Evolutionary conservation across 1,140 invertebrate species (phyloP), one percentile per base, ranked within the genome.

Genomic region (Cotesia chilonis): DNA sequence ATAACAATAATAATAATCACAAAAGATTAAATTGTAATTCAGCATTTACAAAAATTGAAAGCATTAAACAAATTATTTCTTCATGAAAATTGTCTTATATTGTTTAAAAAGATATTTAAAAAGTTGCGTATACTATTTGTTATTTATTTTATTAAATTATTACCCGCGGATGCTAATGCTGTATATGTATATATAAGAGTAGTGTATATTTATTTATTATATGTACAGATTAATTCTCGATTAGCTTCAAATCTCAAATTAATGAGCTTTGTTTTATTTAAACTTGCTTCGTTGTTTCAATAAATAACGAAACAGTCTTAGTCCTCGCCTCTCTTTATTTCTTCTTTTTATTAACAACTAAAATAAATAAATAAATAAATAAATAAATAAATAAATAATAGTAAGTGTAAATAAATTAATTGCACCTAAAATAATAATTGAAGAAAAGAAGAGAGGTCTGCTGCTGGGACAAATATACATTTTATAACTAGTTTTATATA

Each of bases 81-180:
- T 83, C 84, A 83, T 78, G 76, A 54, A 67, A 67, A 82, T 79
- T 60, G 68, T 80, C 82, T 81, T 84, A 85, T 79, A 84, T 73
- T 82, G 20, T 82, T 84, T 82, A 80, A 83, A 86, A 85, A 84
- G 83, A 86, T 83, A 86, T 86, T 86, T 83, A 86, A 28, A 86
- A 86, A 86, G 85, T 85, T 78, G 81, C 81, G 82, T 84, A 84
- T 75, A 78, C 79, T 84, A 85, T 78, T 80, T 55, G 70, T 72
- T 72, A 69, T 70, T 60, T 69, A 70, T 70, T 52, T 51, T 61
- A 64, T 64, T 64, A 78, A 41, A 41, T 41, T 14, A 14, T 14
- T 85, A 84, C 79, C 79, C 82, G 79, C 73, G 79, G 78, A 47
- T 10, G 17, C 38, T 41, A 35, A 59, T 47, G 38, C 57, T 47